Evolutionary conservation across 2,113 vertebrate species (phyloP).

Genomic region (Osmerus mordax): DNA sequence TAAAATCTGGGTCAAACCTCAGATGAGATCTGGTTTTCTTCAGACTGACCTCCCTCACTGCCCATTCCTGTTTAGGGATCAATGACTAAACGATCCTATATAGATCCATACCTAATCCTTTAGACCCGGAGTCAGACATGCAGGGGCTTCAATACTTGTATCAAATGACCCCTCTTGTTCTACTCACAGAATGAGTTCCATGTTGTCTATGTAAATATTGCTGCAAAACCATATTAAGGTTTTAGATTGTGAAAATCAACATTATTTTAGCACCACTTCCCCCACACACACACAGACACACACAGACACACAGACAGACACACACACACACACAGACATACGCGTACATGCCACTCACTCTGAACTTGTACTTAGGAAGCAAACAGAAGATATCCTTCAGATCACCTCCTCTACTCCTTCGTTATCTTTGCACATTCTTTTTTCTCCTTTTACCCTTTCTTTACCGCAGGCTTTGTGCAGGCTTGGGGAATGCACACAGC

Average conservation of each 20-base stretch:
- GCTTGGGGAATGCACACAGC: slow-evolving; percentile 6
- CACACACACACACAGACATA: background rate
- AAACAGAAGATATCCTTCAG: too few species aligned
- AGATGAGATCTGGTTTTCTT: background rate
- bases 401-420: background rate
- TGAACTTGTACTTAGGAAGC: too few species aligned
- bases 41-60: background rate
- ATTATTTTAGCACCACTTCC: background rate
- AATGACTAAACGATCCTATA: background rate
- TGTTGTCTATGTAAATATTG: background rate
- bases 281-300: background rate
- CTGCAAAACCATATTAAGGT: slow-evolving; percentile 1
- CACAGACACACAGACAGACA: background rate
- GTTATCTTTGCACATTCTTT: background rate
- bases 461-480: slow-evolving; percentile 1
- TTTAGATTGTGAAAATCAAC: background rate
- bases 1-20: background rate
- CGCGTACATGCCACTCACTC: too few species aligned
- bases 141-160: background rate
- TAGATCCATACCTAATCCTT: background rate
- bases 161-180: background rate
- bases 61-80: background rate
- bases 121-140: background rate
- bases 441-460: background rate
- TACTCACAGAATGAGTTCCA: background rate